These are phyloP conservation scores for Atrichornis clamosus DNA, from an alignment of 2,113 vertebrate genomes.

Conservation along the genomic window DNA sequence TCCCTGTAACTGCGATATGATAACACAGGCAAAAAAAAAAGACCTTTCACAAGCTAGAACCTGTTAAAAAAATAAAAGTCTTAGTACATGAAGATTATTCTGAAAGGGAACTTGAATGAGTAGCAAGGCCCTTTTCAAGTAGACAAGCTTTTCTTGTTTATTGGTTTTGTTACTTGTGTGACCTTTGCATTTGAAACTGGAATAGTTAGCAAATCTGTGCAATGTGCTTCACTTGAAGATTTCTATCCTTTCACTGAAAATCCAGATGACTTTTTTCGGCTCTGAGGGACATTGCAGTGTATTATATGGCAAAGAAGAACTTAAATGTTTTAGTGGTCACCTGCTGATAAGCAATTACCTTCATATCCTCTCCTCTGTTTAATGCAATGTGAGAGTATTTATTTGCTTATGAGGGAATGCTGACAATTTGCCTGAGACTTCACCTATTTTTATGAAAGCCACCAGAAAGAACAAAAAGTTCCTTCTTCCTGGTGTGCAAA, in stretches of 20 bases:
- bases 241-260: not conserved
- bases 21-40: not conserved
- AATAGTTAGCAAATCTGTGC: constrained; percentile 1
- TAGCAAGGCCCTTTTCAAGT: not conserved
- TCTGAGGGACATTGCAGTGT: not conserved
- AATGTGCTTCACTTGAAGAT: not conserved
- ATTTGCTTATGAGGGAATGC: constrained; percentile 1
- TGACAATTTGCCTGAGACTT: not conserved
- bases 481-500: not conserved
- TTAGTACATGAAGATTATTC: not conserved
- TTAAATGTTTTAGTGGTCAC: constrained; percentile 20
- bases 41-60: fast-evolving
- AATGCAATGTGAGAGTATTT: constrained; percentile 9
- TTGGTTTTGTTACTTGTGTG: not conserved
- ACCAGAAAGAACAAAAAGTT: not conserved
- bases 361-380: not conserved
- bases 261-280: not conserved
- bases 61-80: not conserved
- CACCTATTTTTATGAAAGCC: not conserved
- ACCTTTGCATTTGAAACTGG: constrained; percentile 20
- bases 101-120: not conserved
- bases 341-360: constrained; percentile 45
- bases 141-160: not conserved
- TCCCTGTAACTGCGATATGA: not conserved
- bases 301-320: not conserved